Conservation (phyloP, 2,888 invertebrate genomes). For the Oithona nana region DNA sequence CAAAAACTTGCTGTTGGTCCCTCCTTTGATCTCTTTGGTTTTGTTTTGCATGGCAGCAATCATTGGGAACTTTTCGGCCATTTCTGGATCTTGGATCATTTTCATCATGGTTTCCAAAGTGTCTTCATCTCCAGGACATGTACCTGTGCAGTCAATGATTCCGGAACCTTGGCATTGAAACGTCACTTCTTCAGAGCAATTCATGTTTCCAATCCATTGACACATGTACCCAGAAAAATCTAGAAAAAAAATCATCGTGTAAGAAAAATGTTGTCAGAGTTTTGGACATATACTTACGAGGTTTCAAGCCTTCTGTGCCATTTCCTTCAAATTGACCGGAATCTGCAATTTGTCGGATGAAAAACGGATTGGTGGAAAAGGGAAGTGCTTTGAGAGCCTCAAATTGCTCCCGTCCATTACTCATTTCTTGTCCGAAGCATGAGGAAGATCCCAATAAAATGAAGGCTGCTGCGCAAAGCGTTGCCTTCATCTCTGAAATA, state of each 20-base stretch:
- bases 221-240: not conserved
- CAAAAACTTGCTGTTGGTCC: not conserved
- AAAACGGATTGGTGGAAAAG: not conserved
- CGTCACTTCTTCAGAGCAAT: not conserved
- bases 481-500: no score
- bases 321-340: not conserved
- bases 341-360: not conserved
- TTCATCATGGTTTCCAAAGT: not conserved
- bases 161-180: not conserved
- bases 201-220: not conserved
- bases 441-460: no score
- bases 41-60: not conserved
- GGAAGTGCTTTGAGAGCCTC: not conserved
- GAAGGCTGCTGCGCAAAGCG: no score
- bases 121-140: not conserved
- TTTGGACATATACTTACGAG: not conserved
- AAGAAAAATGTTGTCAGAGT: no score
- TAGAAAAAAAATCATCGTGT: no score
- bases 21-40: not conserved
- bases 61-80: not conserved
- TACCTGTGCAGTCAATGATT: not conserved
- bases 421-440: not conserved
- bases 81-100: not conserved
- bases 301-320: not conserved
- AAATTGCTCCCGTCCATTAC: not conserved